Evolutionary conservation across 2,888 invertebrate species (phyloP), one percentile per base, ranked within the genome.

Genomic region (Eucera pruinosa): DNA sequence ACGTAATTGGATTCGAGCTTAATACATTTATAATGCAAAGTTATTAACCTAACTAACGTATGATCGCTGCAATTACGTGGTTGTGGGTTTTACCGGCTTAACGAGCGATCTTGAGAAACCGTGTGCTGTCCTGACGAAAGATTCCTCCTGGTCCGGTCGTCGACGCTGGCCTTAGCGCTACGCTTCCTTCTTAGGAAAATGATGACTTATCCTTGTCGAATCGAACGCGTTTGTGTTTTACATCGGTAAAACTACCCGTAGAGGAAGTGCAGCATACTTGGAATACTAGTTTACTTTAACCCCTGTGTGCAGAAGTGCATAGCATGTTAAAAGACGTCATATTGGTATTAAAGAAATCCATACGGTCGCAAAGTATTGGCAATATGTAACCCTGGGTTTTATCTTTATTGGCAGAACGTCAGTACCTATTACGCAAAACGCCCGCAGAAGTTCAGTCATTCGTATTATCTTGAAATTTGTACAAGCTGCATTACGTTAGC

Each of bases 1-100:
- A 84, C 78, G 85, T 86, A 88, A 88, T 88, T 87, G 83, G 87
- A 85, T 85, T 80, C 83, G 82, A 83, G 85, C 85, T 87, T 89
- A 88, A 89, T 87, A 88, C 85, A 89, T 89, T 89, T 88, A 85
- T 87, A 89, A 89, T 87, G 88, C 81, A 86, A 88, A 88, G 87
- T 86, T 88, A 88, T 89, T 88, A 89, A 85, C 81, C 81, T 77
- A 85, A 88, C 82, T 83, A 81, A 86, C 80, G 81, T 83, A 82
- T 82, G 88, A 89, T 89, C 86, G 86, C 81, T 62, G 87, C 85
- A 84, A 89, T 89, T 88, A 88, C 81, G 78, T 71, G 80, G 80
- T 77, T 84, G 86, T 84, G 83, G 85, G 86, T 89, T 89, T 89
- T 85, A 86, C 88, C 77, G 85, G 84, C 83, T 85, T 88, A 88